These are phyloP conservation scores for Glyphotaelius pellucidus DNA, from an alignment of 2,888 invertebrate species.

Conservation along the genomic window DNA sequence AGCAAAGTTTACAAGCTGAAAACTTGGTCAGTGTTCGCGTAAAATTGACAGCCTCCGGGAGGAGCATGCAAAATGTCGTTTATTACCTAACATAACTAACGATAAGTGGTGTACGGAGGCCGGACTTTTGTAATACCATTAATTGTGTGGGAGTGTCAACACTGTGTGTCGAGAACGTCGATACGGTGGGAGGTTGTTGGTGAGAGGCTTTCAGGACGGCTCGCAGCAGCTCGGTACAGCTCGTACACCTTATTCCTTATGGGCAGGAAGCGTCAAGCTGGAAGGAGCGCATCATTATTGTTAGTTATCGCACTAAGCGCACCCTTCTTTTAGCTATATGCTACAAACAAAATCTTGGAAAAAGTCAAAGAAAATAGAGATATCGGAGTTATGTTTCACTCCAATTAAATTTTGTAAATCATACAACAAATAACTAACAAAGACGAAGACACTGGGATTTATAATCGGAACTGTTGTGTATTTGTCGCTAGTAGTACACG, in stretches of 20 bases:
- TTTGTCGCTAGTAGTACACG: no score
- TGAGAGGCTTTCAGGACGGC: background rate
- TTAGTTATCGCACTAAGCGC: no score
- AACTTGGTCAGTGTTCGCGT: background rate
- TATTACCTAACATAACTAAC: background rate
- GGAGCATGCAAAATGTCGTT: background rate
- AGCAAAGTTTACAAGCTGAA: constrained; percentile 21
- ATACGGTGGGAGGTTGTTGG: no score
- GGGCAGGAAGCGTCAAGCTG: background rate
- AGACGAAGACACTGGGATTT: no score
- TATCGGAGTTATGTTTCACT: no score
- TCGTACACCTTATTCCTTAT: no score
- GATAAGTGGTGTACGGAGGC: background rate
- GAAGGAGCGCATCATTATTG: background rate
- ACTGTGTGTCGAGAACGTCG: background rate
- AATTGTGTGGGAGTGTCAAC: background rate
- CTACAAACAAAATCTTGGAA: no score
- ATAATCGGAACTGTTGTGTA: no score
- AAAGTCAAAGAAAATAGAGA: no score
- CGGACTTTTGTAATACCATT: constrained; percentile 11
- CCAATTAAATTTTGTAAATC: no score
- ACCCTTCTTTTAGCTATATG: no score
- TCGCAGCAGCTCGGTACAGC: background rate
- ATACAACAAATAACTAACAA: no score
- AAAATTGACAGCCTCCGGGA: background rate